Evolutionary conservation across 1,140 invertebrate species (phyloP), one percentile per base, ranked within the genome.

Genomic region (Ceratina australensis): DNA sequence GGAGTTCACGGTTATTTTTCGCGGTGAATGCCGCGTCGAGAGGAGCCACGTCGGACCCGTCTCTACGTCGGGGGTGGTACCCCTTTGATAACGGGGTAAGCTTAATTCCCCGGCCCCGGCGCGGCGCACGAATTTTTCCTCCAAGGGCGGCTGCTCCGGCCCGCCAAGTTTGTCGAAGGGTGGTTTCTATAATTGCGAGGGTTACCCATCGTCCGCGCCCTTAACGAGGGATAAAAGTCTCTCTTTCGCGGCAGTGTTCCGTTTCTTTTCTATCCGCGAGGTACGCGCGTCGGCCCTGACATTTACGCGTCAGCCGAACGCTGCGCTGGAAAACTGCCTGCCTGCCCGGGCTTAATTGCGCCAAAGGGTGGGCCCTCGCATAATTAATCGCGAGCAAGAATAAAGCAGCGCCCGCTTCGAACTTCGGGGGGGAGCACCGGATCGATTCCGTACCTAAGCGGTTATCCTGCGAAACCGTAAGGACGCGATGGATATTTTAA

Each of bases 181-280:
- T 85, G 80, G 81, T 87, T 88, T 80, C 80, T 80, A 65, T 85
- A 84, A 87, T 84, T 87, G 82, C 78, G 76, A 85, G 82, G 81
- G 78, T 78, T 81, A 71, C 74, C 65, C 49, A 77, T 49, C 67
- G 64, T 71, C 28, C 54, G 67, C 54, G 67, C 86, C 74, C 78
- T 74, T 65, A 83, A 79, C 78, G 77, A 79, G 77, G 80, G 80
- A 86, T 84, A 71, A 86, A 86, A 86, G 76, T 76, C 78, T 74
- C 66, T 72, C 71, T n/a, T 54, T 60, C 67, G 60, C 52, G 42
- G 60, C 69, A 33, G 65, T 59, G 63, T 83, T 82, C 83, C 80
- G 69, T 66, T 68, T 78, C 8, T 52, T 50, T 59, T 71, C 64
- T 28, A 47, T 52, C 0, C 22, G n/a, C n/a, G 15, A 26, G 22